Base-by-base conservation (phyloP, 2,113 vertebrate species). In the Cyprinodon variegatus region DNA sequence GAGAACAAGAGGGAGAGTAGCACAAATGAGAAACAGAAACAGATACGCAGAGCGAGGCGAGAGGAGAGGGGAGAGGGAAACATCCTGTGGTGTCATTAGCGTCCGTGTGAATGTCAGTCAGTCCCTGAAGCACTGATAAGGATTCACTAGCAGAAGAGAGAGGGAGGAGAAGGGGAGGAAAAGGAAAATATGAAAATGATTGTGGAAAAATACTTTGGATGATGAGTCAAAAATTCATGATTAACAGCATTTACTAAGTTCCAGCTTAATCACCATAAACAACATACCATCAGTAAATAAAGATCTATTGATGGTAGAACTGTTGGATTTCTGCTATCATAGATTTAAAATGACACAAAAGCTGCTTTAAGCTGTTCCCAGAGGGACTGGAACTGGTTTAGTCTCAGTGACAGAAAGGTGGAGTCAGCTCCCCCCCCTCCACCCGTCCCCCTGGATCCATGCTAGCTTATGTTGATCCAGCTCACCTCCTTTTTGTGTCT, bases 121-220 rank as follows among this genome's bases (percentile, higher is more conserved):
- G 87, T 90, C 89, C 89, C 90, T 65, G 77, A 78, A 91, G 90
- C 88, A 22, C 76, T 71, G 91, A 92, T 92, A 93, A 91, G 83
- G 79, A 59, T 61, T 66, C 77, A 53, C 68, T 73, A 20, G 36
- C 64, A 81, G 53, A 70, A 74, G 70, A 11, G 62, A 37, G 38
- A 29, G 40, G 64, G 40, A 41, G 13, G 48, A 70, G 14, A 29
- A 46, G 70, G 22, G 38, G 70, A 4, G 38, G 38, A 68, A 72
- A 66, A 75, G 68, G 43, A 36, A 61, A 57, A 7, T 63, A 62
- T 77, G 63, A 48, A 64, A 78, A 43, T 64, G 69, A 78, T 59
- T 45, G 68, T 45, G 68, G 3, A 45, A 70, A 84, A 72, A 45
- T 38, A 74, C 50, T 60, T 1, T 17, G 66, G 29, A 45, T 29